Base-by-base conservation (phyloP, 2,113 vertebrate genomes). In the Hemibagrus wyckioides region DNA sequence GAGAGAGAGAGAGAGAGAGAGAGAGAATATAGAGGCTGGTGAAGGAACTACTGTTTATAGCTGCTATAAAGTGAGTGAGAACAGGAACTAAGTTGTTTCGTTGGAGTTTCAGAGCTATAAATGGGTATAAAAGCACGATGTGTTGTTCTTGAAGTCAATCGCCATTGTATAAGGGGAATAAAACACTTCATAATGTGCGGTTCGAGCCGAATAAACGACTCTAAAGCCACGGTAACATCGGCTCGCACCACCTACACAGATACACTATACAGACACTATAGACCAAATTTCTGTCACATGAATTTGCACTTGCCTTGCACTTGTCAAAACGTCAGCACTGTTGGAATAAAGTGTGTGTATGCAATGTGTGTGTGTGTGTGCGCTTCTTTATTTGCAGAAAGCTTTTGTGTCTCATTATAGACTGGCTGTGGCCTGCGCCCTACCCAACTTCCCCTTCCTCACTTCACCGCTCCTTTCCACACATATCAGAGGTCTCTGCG, bases 401-500 rank as follows among this genome's bases (percentile, higher is more conserved):
- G 56, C 87, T 63, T 83, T 65, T 82, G 59, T 82, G 80, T 39
- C 75, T 59, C 86, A 77, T 69, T 83, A 84, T 81, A 80, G 83
- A 75, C 67, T 85, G 15, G 13, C 54, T 85, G 83, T 71, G 69
- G 89, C 80, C 86, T 83, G 63, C 85, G 84, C 85, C 54, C 86
- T 80, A 79, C 61, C 69, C 80, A 83, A 90, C 88, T 89, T 90
- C 86, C 84, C 75, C 86, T 84, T 89, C 85, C 88, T 39, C 87
- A 56, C 63, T 86, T 59, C 21, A 61, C 87, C 57, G 85, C 84
- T 90, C 85, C 84, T 88, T 86, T 89, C 84, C 88, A 88, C 92
- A 88, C 80, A 89, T 80, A 93, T 92, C 92, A 91, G 92, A 92
- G 93, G 87, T 90, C 88, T 86, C 89, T 92, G 93, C 91, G 92